These are phyloP conservation scores for Erythrocebus patas DNA, from an alignment of 2,113 vertebrate genomes.

Conservation along the genomic window DNA sequence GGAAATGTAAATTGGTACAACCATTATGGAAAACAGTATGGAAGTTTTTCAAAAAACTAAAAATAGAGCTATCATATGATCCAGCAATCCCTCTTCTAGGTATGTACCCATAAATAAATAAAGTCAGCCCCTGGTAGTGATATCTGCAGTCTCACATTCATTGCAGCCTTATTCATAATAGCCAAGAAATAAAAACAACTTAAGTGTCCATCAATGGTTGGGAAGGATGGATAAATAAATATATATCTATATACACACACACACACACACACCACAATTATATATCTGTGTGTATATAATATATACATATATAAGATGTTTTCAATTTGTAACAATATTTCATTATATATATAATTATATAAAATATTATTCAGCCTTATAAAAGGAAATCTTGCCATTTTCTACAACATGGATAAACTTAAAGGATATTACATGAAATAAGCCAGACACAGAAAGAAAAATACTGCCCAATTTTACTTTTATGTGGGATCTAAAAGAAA, in stretches of 20 bases:
- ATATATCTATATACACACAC: no score
- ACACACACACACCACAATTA: no score
- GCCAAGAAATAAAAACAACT: neutral
- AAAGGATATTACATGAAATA: neutral
- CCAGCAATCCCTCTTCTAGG: neutral
- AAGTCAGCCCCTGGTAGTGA: neutral
- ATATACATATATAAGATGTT: no score
- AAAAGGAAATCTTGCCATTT: neutral
- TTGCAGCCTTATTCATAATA: neutral
- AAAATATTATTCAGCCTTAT: neutral
- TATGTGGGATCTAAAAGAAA: neutral
- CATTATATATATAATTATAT: neutral
- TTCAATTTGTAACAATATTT: no score
- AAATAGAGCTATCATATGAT: neutral
- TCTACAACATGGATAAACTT: neutral
- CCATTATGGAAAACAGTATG: neutral
- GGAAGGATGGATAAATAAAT: neutral
- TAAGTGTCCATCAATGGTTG: neutral
- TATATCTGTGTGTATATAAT: no score
- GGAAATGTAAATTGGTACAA: neutral
- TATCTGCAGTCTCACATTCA: no score
- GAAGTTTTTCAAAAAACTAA: neutral
- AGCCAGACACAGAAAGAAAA: neutral
- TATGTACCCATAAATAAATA: neutral
- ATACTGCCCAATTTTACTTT: neutral